Evolutionary conservation across 2,888 invertebrate genomes (phyloP), one percentile per base, ranked within the genome.

Genomic region (Orgyia antiqua): DNA sequence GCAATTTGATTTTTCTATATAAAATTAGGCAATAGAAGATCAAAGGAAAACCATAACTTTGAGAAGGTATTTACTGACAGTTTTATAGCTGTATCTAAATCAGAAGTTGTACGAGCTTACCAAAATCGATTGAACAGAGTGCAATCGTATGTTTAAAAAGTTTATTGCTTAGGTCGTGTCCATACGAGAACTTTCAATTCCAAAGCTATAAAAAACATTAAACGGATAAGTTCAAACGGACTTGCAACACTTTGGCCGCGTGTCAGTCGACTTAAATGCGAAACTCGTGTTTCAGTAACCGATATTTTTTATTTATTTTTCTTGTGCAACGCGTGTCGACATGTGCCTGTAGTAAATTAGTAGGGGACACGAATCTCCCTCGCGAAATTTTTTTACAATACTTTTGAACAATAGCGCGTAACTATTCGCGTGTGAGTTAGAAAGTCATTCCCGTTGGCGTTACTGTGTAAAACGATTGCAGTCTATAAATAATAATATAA

Each of bases 281-380:
- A 80, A 79, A 80, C 56, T 68, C 71, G 58, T 82, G 82, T 84
- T 66, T 59, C 63, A 61, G 58, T 70, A 60, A 68, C 67, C 30
- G 39, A 50, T 62, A 67, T 77, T 77, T 76, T 76, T 71, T 60
- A 69, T 68, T 72, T 63, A 68, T 73, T 77, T 74, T 78, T 72
- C 54, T 77, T 65, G 62, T 46, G 45, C 51, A 65, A 62, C 82
- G 77, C 83, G 84, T 83, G 86, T 83, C 86, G 77, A 78, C 84
- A 80, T 83, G 82, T 77, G 86, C 80, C 68, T 63, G 67, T 57
- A 70, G 73, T 80, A 84, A 86, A 84, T 86, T 86, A 84, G 82
- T 83, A 71, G 68, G 82, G 84, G 84, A 71, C 68, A 63, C 55
- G 49, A 51, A 60, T 69, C 74, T 71, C 84, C 84, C 84, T 80